Base-by-base conservation (phyloP, 2,888 invertebrate species). In the Drosophila fulvimacula region DNA sequence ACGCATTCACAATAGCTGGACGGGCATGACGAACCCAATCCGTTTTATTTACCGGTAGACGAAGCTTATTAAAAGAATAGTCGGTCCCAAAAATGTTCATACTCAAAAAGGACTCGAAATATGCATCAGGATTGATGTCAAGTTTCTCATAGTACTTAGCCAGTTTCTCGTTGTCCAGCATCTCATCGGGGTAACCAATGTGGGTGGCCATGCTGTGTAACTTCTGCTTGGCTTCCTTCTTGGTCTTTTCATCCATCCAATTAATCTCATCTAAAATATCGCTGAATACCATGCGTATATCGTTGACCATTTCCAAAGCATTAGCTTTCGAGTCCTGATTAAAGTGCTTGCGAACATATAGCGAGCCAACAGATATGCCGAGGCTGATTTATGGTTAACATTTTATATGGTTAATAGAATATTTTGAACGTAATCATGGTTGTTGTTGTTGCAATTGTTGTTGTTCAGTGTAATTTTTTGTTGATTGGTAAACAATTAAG, bases 231-330 rank as follows among this genome's bases (percentile, higher is more conserved):
- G 97, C 97, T 62, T 95, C 95, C 75, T 93, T 92, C 52, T 95
- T 95, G 0, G 98, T 98, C 75, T 93, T 93, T 0, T 95, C 95
- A 90, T 98, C 98, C 98, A 99, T 98, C 98, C 98, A 99, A 49
- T 96, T 96, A 15, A 98, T 95, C 65, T 95, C 94, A 19, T 94
- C 93, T 61, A 98, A 92, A 34, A 98, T 97, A 81, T 96, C 95
- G 69, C 95, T 94, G 93, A 98, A 98, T 78, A 97, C 96, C 60
- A 94, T 93, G 69, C 96, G 95, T 80, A 99, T 97, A 81, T 97
- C 96, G 60, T 94, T 93, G 0, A 98, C 98, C 97, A 98, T 97
- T 92, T 97, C 96, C 71, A 96, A 92, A 0, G 97, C 98, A 79
- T 95, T 96, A 53, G 95, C 94, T 91, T 97, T 96, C 0, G 97